Conservation (phyloP, 2,888 invertebrate species). For the Ornithoptera priamus region DNA sequence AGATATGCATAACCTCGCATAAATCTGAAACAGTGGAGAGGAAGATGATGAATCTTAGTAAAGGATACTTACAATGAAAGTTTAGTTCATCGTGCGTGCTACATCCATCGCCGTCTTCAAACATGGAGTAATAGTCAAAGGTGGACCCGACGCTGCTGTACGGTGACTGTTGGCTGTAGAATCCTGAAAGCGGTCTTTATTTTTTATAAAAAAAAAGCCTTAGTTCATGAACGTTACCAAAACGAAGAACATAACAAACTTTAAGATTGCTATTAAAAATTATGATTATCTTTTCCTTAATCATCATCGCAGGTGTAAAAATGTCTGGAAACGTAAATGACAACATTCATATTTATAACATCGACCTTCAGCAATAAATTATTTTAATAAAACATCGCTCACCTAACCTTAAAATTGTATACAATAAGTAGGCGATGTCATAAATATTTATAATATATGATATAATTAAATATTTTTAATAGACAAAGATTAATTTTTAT, state of each 20-base stretch:
- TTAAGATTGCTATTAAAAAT: not conserved
- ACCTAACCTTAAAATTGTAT: not conserved
- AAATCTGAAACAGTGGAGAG: no score
- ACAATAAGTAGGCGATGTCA: no score
- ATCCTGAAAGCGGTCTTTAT: constrained; percentile 50
- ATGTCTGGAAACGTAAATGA: no score
- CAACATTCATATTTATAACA: no score
- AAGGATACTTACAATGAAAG: constrained; percentile 37
- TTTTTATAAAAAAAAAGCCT: constrained; percentile 2
- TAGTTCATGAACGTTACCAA: not conserved
- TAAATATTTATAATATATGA: no score
- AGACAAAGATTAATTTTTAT: no score
- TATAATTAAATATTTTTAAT: no score
- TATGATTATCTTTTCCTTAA: not conserved
- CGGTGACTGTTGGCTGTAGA: constrained; percentile 68
- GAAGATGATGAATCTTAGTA: not conserved
- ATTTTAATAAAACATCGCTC: not conserved
- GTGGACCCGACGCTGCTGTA: constrained; percentile 72
- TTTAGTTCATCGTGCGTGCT: constrained; percentile 48
- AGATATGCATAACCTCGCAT: no score
- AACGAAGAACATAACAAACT: not conserved
- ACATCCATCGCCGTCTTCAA: constrained; percentile 60
- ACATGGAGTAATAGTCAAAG: constrained; percentile 68
- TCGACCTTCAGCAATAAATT: not conserved
- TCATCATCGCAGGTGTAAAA: not conserved